Evolutionary conservation across 2,888 invertebrate species (phyloP).

Genomic region (Himalopsyche kuldschensis): DNA sequence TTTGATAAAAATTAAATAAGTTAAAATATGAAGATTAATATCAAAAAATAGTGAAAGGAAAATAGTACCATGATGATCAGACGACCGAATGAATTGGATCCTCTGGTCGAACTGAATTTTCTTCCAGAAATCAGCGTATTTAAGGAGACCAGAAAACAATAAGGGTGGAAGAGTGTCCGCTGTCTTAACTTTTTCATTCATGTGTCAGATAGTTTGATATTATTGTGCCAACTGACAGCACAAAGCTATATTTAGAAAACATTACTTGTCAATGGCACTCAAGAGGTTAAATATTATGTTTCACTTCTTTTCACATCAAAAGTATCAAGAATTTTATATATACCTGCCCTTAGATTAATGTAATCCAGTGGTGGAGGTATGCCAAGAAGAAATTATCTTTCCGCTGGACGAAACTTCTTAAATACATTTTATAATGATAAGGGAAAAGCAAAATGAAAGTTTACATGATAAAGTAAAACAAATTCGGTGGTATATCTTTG

Average conservation of each 20-base stretch:
- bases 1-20: too few species aligned
- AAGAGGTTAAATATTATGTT: not conserved
- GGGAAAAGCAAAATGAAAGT: too few species aligned
- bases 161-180: not conserved
- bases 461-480: too few species aligned
- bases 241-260: not conserved
- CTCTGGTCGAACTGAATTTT: not conserved
- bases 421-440: too few species aligned
- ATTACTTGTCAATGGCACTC: not conserved
- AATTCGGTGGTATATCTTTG: too few species aligned
- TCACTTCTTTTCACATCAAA: not conserved
- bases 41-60: not conserved
- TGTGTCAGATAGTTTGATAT: not conserved
- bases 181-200: not conserved
- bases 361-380: too few species aligned
- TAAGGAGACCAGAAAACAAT: not conserved
- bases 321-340: not conserved
- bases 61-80: not conserved
- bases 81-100: not conserved
- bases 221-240: not conserved
- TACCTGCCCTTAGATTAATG: not conserved
- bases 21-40: too few species aligned
- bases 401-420: too few species aligned
- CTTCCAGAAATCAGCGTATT: not conserved
- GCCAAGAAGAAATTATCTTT: too few species aligned